Base-by-base conservation (phyloP, 2,113 vertebrate species). In the Atrichornis clamosus region DNA sequence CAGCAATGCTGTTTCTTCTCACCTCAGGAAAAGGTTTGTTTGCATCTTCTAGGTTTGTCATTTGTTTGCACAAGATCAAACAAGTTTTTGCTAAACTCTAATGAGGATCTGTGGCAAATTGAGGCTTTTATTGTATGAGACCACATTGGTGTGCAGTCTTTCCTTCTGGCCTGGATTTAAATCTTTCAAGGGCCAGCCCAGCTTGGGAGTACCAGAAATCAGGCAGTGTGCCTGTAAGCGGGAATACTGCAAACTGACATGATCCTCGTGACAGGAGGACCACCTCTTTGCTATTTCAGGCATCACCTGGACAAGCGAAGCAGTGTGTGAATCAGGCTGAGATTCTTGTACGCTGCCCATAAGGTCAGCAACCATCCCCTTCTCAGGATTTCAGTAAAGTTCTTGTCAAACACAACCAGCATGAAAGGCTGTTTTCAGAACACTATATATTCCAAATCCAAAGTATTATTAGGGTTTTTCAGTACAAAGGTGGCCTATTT, bases 391-490 rank as follows among this genome's bases (percentile, higher is more conserved):
- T 90, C 72, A 49, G 28, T 47, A 17, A 88, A 59, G 81, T 58
- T 95, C 74, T 80, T 62, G 28, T 85, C 80, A 73, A 41, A 24
- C 17, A 17, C 10, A 80, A 35, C 22, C 50, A 81, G 68, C 17
- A 18, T 42, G 85, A 91, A 95, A 83, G 26, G 32, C 13, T 78
- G 42, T 46, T 84, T 56, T 77, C 75, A 88, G 72, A 90, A 28
- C 32, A 64, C 20, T 15, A 2, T 15, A 39, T 53, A 47, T 62
- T 85, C 20, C 47, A 58, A 68, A 62, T 58, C 33, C 32, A 55
- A 89, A 87, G 22, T 47, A 46, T 84, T 84, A 44, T 42, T 86
- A 67, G 35, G 11, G 47, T 30, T 80, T 90, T 18, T 50, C 26
- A 37, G 62, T 30, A 63, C 27, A 80, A 76, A 77, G 15, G 37